These are phyloP conservation scores for Pampus argenteus DNA, from an alignment of 2,797 vertebrate genomes.

Conservation along the genomic window DNA sequence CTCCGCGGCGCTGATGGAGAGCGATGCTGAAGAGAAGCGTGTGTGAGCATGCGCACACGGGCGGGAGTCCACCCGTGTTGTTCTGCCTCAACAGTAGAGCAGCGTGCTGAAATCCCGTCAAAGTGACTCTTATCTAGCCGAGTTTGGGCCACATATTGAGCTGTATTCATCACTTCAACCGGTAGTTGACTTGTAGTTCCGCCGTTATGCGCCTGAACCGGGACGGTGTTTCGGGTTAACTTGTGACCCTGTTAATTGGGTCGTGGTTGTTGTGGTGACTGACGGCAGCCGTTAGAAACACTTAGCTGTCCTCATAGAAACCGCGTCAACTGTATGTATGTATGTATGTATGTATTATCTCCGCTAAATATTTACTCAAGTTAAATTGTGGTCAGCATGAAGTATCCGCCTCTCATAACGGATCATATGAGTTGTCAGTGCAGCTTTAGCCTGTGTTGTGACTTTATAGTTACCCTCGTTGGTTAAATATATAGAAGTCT, in stretches of 20 bases:
- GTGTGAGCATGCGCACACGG: constrained; percentile 68
- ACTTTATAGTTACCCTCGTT: too few species aligned
- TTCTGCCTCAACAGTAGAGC: constrained; percentile 38
- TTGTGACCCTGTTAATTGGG: too few species aligned
- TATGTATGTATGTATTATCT: not conserved
- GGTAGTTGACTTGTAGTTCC: not conserved
- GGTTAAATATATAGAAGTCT: too few species aligned
- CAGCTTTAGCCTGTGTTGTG: too few species aligned
- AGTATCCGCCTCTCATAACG: too few species aligned
- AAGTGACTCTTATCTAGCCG: not conserved
- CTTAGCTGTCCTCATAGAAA: too few species aligned
- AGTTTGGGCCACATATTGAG: not conserved
- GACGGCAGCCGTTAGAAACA: too few species aligned
- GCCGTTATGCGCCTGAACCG: not conserved
- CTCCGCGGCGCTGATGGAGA: constrained; percentile 77
- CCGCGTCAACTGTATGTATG: not conserved
- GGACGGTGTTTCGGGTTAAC: not conserved
- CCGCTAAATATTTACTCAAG: not conserved
- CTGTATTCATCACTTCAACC: not conserved
- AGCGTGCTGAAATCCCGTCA: constrained; percentile 1
- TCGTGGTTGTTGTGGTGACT: too few species aligned
- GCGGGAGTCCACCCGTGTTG: constrained; percentile 58
- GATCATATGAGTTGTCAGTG: too few species aligned
- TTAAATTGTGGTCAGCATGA: not conserved
- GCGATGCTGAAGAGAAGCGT: constrained; percentile 41